Base-by-base conservation (phyloP, 2,888 invertebrate species). In the Scaptodrosophila latifasciaeformis region DNA sequence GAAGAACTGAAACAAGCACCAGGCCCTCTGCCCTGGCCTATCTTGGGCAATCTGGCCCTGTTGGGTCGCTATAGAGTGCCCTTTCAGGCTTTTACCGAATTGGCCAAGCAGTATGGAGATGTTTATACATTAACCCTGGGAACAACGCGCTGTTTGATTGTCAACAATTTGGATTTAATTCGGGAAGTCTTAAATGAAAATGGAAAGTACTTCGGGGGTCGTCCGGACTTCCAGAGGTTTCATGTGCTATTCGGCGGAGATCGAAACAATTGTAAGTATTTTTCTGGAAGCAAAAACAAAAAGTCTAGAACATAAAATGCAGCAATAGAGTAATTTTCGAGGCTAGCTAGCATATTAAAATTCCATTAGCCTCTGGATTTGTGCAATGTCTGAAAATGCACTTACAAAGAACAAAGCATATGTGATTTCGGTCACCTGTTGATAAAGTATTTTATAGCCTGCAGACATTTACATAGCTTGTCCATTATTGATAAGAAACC, bases 191-290 rank as follows among this genome's bases (percentile, higher is more conserved):
- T 94, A 34, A 92, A 93, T 81, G 90, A 92, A 60, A 93, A 92
- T 76, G 94, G 94, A 6, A 91, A 91, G 62, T 91, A 91, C 75
- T 95, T 95, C 85, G 93, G 93, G 2, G 93, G 94, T 7, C 88
- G 95, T 2, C 95, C 95, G 0, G 91, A 94, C 82, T 95, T 95
- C 85, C 83, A 92, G 65, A 87, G 95, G 24, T 95, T 93, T 83
- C 92, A 94, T 81, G 89, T 91, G 64, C 90, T 95, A n/a, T 95
- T 95, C 84, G 94, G 93, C 39, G 94, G 94, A 34, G 92, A 95
- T 86, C 88, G 94, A 57, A 93, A 94, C 86, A 94, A 94, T 83
- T 94, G 95, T 95, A 86, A 94, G 95, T 92, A 47, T 13, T 45
- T n/a, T n/a, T n/a, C n/a, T n/a, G n/a, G n/a, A n/a, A n/a, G 29